These are phyloP conservation scores for Lissocephala sabroskyi DNA, from an alignment of 2,888 invertebrate genomes.

Conservation along the genomic window DNA sequence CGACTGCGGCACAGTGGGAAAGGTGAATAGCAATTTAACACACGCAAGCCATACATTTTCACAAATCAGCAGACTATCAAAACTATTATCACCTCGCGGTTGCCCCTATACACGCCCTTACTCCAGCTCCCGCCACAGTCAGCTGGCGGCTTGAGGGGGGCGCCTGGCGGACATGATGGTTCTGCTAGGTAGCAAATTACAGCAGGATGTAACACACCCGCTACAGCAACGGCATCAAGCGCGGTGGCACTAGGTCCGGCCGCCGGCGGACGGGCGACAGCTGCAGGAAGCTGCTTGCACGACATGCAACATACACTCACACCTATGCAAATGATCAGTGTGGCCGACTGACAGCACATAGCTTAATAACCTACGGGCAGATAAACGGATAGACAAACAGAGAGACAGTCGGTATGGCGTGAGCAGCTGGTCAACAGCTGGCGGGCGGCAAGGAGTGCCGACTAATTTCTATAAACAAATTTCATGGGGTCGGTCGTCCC, in stretches of 20 bases:
- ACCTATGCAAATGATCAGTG: constrained; percentile 7
- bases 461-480: constrained; percentile 62
- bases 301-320: no score
- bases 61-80: constrained; percentile 38
- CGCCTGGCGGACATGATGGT: constrained; percentile 3
- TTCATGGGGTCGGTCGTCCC: constrained; percentile 31
- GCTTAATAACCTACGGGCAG: constrained; percentile 66
- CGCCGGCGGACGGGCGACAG: constrained; percentile 18
- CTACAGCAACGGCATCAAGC: constrained; percentile 21
- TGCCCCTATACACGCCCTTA: constrained; percentile 8
- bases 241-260: constrained; percentile 12
- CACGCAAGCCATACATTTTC: constrained; percentile 16
- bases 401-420: constrained; percentile 3
- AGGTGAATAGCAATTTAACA: constrained; percentile 4
- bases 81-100: constrained; percentile 37
- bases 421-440: neutral
- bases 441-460: constrained; percentile 27
- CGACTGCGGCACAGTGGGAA: no score
- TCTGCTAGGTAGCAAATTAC: constrained; percentile 46
- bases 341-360: constrained; percentile 34
- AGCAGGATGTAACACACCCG: constrained; percentile 54
- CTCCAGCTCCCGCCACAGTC: neutral
- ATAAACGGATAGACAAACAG: constrained; percentile 34
- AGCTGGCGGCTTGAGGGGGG: constrained; percentile 1
- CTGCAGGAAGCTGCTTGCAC: constrained; percentile 2